Conservation (phyloP, 2,113 vertebrate genomes). For the Neotoma lepida region DNA sequence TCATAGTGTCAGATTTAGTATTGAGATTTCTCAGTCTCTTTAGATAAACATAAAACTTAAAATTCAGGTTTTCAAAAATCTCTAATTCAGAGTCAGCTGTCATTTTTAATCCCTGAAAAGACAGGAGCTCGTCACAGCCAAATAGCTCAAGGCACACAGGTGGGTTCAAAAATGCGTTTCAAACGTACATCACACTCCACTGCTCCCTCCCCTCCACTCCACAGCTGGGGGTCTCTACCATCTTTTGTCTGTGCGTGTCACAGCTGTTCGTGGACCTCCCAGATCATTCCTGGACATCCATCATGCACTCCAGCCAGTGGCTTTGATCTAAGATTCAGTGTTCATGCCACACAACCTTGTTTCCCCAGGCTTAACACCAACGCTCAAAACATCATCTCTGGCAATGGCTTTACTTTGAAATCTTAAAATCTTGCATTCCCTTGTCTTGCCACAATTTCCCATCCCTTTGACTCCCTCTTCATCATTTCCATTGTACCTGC, state of each 20-base stretch:
- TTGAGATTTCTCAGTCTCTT: not conserved
- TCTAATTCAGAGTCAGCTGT: not conserved
- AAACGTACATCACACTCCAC: too few relatives aligned
- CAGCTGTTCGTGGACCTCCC: not conserved
- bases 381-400: not conserved
- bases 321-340: not conserved
- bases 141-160: too few relatives aligned
- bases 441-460: not conserved
- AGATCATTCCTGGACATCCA: not conserved
- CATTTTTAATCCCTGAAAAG: not conserved
- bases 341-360: not conserved
- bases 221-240: not conserved
- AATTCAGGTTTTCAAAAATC: not conserved
- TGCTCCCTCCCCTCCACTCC: not conserved
- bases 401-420: not conserved
- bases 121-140: not conserved
- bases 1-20: not conserved
- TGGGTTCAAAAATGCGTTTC: too few relatives aligned
- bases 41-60: not conserved
- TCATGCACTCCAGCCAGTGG: not conserved
- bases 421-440: not conserved
- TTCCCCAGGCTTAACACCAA: not conserved
- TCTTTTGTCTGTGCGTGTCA: not conserved
- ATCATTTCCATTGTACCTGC: not conserved
- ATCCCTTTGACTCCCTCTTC: not conserved